These are phyloP conservation scores for Silurus lanzhouensis DNA, from an alignment of 2,797 vertebrate species.

Conservation along the genomic window DNA sequence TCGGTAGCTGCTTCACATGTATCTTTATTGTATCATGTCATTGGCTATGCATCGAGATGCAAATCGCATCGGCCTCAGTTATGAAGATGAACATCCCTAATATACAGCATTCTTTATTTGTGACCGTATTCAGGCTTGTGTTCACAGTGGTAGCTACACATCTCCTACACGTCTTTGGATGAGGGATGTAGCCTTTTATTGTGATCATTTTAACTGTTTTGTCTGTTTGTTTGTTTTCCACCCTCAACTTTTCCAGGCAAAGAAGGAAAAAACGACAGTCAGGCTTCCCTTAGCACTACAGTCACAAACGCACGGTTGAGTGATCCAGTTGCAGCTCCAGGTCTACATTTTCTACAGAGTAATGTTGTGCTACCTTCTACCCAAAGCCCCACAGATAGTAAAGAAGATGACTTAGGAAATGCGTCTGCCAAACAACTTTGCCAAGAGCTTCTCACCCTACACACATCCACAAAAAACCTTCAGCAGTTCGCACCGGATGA, in stretches of 20 bases:
- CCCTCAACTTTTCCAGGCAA: not conserved
- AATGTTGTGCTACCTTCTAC: not conserved
- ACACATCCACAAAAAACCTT: not conserved
- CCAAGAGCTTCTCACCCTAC: not conserved
- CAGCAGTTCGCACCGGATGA: not conserved
- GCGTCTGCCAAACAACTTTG: not conserved
- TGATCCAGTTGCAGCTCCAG: conserved; percentile 1
- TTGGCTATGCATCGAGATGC: too few relatives aligned
- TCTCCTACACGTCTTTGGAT: not conserved
- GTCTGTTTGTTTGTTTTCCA: not conserved
- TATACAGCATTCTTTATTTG: not conserved
- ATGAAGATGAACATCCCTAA: too few relatives aligned
- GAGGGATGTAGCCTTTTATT: not conserved
- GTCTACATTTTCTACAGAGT: not conserved
- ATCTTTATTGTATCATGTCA: too few relatives aligned
- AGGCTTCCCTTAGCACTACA: not conserved
- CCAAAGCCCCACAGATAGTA: not conserved
- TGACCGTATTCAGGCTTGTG: not conserved
- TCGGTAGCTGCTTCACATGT: too few relatives aligned
- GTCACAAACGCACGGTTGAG: not conserved
- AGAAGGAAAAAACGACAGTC: not conserved
- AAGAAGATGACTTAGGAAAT: not conserved
- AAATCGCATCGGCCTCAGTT: too few relatives aligned
- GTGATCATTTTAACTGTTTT: not conserved
- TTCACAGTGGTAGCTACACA: not conserved